phyloP scores from a whole-genome alignment of 2,888 invertebrate species.

The Sarcophaga variegata region DNA sequence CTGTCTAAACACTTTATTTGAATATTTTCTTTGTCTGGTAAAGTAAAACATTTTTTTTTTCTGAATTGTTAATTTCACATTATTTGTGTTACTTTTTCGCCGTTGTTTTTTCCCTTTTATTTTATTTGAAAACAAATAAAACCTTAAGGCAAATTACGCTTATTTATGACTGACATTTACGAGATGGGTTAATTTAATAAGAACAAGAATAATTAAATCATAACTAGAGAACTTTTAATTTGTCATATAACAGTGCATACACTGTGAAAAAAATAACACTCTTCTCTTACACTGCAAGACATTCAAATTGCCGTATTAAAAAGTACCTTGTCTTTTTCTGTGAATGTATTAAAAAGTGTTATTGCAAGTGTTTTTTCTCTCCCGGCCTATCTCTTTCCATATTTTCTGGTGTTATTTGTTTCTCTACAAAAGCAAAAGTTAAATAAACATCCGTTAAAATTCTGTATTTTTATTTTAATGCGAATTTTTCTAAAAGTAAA shows the following conservation, averaged over 20 bases:
- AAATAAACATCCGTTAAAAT: neutral
- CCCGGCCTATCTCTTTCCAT: neutral
- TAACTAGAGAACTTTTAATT: neutral
- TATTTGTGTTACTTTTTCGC: neutral
- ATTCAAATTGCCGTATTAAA: no score
- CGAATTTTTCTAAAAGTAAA: conserved; percentile 1
- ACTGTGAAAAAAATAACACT: neutral
- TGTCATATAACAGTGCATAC: neutral
- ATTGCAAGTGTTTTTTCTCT: neutral
- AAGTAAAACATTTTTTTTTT: neutral
- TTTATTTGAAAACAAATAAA: neutral
- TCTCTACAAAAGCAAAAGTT: neutral
- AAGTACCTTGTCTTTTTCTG: no score
- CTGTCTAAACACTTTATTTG: no score
- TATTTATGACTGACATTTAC: neutral
- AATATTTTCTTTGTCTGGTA: neutral
- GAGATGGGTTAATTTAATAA: neutral
- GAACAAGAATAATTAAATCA: neutral
- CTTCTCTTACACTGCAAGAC: no score
- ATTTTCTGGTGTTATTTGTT: neutral
- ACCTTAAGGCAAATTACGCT: neutral
- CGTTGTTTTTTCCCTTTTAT: no score
- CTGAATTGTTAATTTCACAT: no score
- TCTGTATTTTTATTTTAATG: neutral
- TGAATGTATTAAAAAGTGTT: no score